These are phyloP conservation scores for Andrena bucephala DNA, from an alignment of 2,888 invertebrate genomes.

Conservation along the genomic window DNA sequence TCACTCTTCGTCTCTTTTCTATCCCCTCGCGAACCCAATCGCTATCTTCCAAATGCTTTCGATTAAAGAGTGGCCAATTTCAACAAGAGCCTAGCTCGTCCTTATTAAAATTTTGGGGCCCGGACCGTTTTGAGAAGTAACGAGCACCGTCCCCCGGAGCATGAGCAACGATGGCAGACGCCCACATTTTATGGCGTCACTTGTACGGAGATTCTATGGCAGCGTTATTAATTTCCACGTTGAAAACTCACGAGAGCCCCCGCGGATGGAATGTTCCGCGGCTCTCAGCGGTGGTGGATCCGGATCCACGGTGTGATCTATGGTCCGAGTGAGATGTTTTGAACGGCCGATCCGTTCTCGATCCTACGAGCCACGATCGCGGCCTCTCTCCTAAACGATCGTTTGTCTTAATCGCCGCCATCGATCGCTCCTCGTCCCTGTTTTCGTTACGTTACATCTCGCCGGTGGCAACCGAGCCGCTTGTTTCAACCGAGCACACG, in stretches of 20 bases:
- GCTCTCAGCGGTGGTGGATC: conserved; percentile 73
- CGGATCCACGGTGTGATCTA: conserved; percentile 79
- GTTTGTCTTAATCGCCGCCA: conserved; percentile 82
- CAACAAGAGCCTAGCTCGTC: too few relatives aligned
- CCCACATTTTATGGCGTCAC: conserved; percentile 75
- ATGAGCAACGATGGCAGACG: conserved; percentile 63
- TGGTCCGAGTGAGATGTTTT: conserved; percentile 84
- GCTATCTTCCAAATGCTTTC: too few relatives aligned
- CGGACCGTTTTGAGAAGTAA: background rate
- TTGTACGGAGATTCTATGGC: conserved; percentile 65
- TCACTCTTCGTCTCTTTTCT: background rate
- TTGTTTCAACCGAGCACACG: conserved; percentile 45
- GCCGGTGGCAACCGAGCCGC: conserved; percentile 74
- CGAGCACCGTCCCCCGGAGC: background rate
- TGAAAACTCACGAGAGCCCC: conserved; percentile 73
- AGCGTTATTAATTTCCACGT: conserved; percentile 80
- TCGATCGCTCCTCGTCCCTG: conserved; percentile 74
- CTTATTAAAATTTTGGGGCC: background rate
- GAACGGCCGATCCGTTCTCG: conserved; percentile 82
- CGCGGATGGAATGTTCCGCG: conserved; percentile 72
- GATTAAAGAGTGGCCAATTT: too few relatives aligned
- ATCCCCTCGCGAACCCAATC: too few relatives aligned
- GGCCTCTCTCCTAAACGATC: conserved; percentile 81
- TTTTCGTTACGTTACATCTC: conserved; percentile 54
- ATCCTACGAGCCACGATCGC: conserved; percentile 74